Base-by-base conservation (phyloP, 2,797 vertebrate species). In the Podarcis lilfordi region DNA sequence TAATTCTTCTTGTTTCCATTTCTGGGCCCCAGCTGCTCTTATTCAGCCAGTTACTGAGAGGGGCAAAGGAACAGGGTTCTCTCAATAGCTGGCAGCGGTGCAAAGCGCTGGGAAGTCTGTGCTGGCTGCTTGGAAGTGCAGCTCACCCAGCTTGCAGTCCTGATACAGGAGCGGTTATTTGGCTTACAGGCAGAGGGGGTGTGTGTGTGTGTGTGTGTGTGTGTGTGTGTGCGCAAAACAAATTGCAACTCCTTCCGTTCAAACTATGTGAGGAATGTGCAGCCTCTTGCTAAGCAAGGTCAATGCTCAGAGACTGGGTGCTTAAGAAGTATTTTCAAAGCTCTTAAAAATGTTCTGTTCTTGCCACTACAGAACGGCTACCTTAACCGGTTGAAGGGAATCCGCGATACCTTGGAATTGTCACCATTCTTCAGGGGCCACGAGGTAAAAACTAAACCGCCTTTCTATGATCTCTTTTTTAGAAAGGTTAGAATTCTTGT, bases 401-500 rank as follows among this genome's bases (percentile, higher is more conserved):
- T 99, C 90, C 96, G 94, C 0, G 97, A 95, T 87, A 98, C 97
- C 66, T 96, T 99, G 94, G 98, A 98, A 95, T 94, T 92, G 1
- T 99, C 99, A 10, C 94, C 97, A 0, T 99, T 99, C 97, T 99
- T 99, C 96, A 98, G 97, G 96, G 97, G 97, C 90, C 99, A 99
- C 1, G 98, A 99, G 99, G 99, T 99, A 97, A 95, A 87, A 35
- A 0, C 29, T 55, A 55, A 8, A 5, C 29, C 5, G 40, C 45
- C n/a, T 69, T 29, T 32, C 13, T 80, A 21, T n/a, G 4, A 15
- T 81, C 7, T 32, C 74, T 84, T 19, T 35, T 50, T 55, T 15
- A 1, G 1, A 50, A 35, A 80, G 71, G 27, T 45, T 3, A 86
- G 21, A 10, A 87, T 66, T 61, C 89, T 17, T 72, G 40, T 93